Evolutionary conservation across 2,888 invertebrate genomes (phyloP), one percentile per base, ranked within the genome.

Genomic region (Hyposoter didymator): DNA sequence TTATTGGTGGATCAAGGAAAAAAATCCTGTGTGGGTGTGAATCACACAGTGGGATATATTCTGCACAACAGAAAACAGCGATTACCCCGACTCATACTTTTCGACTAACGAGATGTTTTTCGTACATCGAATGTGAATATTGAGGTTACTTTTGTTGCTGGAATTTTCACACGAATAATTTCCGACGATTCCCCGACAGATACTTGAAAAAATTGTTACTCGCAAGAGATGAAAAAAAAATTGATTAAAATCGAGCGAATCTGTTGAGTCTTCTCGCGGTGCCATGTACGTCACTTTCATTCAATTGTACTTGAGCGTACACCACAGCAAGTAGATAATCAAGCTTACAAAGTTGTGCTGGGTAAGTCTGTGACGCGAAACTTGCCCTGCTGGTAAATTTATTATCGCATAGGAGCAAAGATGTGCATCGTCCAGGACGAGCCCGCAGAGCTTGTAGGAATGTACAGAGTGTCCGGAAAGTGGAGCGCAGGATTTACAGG

Each of bases 361-460:
- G 76, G 59, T 55, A 80, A 81, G 19, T 66, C 69, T 64, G 64
- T 17, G 59, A 59, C 80, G 72, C 79, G 62, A 66, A 84, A 80
- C 80, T 76, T 76, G 55, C 76, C 64, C 66, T 62, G 70, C 62
- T 72, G 66, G 72, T 32, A 66, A 72, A 73, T 78, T 49, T 80
- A 80, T 84, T 72, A 47, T 80, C 79, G 39, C 55, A 74, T 22
- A 55, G 70, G n/a, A 43, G 22, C 47, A 52, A 70, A 79, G 69
- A 80, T 84, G 84, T 75, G 55, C 75, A 84, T 84, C 80, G 72
- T 73, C 35, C 80, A 72, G 76, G 59, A 74, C 70, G 70, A 47
- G 66, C 22, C 35, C 47, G 6, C 52, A 45, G 49, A 47, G 22
- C 49, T 67, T 55, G 22, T 55, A 66, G 19, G 28, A 14, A 59